Conservation (phyloP, 2,113 vertebrate species). For the Ceyx margarethae region DNA sequence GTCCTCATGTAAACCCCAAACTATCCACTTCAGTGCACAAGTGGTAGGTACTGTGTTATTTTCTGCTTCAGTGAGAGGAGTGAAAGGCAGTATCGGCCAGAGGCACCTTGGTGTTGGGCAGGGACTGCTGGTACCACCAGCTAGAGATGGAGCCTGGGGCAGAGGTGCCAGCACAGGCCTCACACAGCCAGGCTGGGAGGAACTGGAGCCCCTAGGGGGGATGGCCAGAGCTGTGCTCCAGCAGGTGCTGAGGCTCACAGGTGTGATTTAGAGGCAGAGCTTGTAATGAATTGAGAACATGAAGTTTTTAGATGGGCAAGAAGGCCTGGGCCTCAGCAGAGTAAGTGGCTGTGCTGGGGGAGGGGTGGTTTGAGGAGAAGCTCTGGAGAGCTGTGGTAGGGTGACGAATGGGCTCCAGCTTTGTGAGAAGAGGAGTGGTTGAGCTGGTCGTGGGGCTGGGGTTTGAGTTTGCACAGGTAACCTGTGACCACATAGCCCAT, state of each 20-base stretch:
- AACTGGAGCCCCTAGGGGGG: fast-evolving
- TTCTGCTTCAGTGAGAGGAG: not conserved
- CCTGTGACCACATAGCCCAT: fast-evolving
- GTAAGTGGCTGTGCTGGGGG: not conserved
- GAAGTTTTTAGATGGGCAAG: not conserved
- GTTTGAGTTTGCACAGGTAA: not conserved
- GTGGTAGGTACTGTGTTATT: not conserved
- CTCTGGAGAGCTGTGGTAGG: not conserved
- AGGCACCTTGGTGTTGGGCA: not conserved
- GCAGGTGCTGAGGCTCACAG: not conserved
- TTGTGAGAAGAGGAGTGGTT: not conserved
- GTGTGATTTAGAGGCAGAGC: not conserved
- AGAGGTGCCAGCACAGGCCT: not conserved
- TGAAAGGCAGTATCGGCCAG: not conserved
- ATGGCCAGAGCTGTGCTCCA: no score
- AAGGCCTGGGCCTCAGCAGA: fast-evolving
- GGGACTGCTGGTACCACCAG: not conserved
- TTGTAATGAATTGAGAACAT: not conserved
- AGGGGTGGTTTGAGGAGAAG: not conserved
- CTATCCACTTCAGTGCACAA: fast-evolving
- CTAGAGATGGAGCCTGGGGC: not conserved
- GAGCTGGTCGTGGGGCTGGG: not conserved
- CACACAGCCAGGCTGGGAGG: not conserved
- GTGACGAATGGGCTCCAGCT: not conserved
- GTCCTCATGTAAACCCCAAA: not conserved